Evolutionary conservation across 1,140 invertebrate genomes (phyloP), one percentile per base, ranked within the genome.

Genomic region (Aradophagus sp.): DNA sequence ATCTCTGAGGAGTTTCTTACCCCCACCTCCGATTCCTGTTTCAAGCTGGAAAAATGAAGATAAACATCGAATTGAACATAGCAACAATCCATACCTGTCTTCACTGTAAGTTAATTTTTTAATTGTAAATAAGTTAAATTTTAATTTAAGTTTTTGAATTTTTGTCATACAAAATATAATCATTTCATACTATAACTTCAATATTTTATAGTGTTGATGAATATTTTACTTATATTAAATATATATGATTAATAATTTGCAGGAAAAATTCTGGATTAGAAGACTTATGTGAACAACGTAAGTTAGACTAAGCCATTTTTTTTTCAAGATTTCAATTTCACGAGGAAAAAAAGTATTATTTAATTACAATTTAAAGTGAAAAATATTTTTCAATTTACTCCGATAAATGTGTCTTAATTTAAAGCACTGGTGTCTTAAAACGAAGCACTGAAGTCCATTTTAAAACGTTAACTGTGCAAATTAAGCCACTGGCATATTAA

Each of bases 31-130:
- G 81, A 94, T 94, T 75, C 92, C 93, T 73, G 92, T 94, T 11
- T 93, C 91, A 65, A 93, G 92, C 52, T 94, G 93, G 93, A 95
- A 94, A 81, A 94, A 93, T 79, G 93, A 94, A 78, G 91, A 93
- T 77, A 93, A 93, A 83, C 89, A 92, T 80, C 88, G 90, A 86
- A 90, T 82, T 80, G 80, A 84, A 78, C 79, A 83, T 62, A 79
- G 76, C 44, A 70, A 73, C 48, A 77, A 77, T 73, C 34, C 79
- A 36, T 83, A 84, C 69, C 75, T 84, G 59, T 73, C 83, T 19
- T 65, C 79, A 52, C 65, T 84, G 81, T 85, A 73, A 84, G 79
- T 78, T 72, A 23, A 23, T 23, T 23, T n/a, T n/a, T n/a, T n/a
- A n/a, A n/a, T n/a, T n/a, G n/a, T n/a, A n/a, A 41, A 29, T 47